Evolutionary conservation across 2,797 vertebrate species (phyloP).

Genomic region (Xiphorhynchus erythropygius): DNA sequence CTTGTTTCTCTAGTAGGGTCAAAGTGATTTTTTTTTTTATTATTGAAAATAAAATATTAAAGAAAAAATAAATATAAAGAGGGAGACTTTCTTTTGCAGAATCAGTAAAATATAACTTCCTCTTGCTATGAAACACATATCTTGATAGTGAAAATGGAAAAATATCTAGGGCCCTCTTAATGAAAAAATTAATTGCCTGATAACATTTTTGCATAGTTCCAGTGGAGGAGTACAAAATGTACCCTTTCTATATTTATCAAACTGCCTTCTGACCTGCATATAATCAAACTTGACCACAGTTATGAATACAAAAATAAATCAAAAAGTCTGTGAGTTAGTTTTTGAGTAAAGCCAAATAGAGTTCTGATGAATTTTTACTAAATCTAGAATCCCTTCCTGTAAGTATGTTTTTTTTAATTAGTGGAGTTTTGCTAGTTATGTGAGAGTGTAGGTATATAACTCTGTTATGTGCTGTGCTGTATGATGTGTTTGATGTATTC

Average conservation of each 20-base stretch:
- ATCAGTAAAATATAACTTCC: background rate
- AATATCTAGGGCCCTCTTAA: slow-evolving; percentile 30
- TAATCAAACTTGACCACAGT: background rate
- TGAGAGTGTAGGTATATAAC: accelerated
- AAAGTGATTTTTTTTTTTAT: background rate
- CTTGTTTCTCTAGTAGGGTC: background rate
- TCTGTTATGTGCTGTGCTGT: background rate
- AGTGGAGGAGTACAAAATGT: background rate
- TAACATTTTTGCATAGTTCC: slow-evolving; percentile 13
- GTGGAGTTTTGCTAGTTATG: background rate
- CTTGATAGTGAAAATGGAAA: slow-evolving; percentile 31
- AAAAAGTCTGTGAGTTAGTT: background rate
- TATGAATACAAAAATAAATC: background rate
- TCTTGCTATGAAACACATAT: background rate
- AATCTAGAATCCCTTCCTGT: background rate
- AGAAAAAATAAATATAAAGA: background rate
- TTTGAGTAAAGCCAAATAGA: background rate
- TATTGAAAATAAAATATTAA: background rate
- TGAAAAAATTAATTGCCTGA: slow-evolving; percentile 67
- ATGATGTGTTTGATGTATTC: background rate
- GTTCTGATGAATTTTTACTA: background rate
- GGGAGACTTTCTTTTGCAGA: background rate
- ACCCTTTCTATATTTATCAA: slow-evolving; percentile 14
- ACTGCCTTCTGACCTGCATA: background rate
- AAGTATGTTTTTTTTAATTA: background rate